Evolutionary conservation across 2,113 vertebrate species (phyloP).

Genomic region (Zosterops hypoxanthus): DNA sequence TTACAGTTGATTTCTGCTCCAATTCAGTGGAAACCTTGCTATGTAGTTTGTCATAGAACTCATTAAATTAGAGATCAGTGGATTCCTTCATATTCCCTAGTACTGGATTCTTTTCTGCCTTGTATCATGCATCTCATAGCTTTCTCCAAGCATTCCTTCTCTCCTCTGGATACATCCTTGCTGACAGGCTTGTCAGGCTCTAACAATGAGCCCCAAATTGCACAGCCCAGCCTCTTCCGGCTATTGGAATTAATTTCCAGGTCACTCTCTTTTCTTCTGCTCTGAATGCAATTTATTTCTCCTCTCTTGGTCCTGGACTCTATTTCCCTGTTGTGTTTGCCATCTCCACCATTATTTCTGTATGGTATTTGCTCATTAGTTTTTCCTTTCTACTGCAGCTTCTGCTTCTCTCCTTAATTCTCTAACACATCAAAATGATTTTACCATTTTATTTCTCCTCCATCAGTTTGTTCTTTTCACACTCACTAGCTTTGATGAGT

Average conservation of each 20-base stretch:
- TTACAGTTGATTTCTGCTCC: neutral
- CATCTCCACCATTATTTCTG: neutral
- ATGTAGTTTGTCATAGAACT: neutral
- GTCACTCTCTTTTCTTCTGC: neutral
- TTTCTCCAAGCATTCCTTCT: conserved; percentile 35
- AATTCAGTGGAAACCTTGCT: neutral
- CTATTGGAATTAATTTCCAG: conserved; percentile 46
- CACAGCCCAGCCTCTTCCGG: conserved; percentile 27
- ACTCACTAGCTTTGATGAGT: neutral
- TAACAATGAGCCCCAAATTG: conserved; percentile 9
- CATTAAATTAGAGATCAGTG: neutral
- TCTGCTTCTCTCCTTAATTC: neutral
- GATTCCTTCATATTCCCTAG: neutral
- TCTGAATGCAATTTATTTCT: neutral
- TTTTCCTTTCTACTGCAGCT: neutral
- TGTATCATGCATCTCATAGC: neutral
- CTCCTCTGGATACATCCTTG: conserved; percentile 26
- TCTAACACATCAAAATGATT: neutral
- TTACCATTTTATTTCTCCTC: neutral
- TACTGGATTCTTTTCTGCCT: neutral
- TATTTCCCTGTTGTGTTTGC: neutral
- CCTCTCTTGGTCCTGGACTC: neutral
- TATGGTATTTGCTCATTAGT: neutral
- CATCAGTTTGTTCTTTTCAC: neutral
- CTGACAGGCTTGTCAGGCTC: conserved; percentile 20